These are phyloP conservation scores for Thumatha senex DNA, from an alignment of 2,888 invertebrate genomes.

Conservation along the genomic window DNA sequence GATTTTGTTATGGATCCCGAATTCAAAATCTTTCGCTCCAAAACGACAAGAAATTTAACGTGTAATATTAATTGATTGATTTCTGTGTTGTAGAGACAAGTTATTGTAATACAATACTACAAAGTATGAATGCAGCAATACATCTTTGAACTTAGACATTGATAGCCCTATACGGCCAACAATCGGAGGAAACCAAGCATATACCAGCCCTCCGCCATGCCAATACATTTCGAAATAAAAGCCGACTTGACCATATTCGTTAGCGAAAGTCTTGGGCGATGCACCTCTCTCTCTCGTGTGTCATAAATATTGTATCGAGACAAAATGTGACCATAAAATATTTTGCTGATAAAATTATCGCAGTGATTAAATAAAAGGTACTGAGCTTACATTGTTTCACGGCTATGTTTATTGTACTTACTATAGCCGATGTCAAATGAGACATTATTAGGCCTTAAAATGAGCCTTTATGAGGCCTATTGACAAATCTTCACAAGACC, in stretches of 20 bases:
- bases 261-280: conserved; percentile 64
- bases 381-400: conserved; percentile 16
- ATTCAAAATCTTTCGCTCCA: no score
- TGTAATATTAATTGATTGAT: no score
- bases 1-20: no score
- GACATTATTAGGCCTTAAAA: no score
- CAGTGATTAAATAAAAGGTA: conserved; percentile 15
- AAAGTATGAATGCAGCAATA: conserved; percentile 7
- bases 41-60: no score
- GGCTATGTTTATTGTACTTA: no score
- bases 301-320: conserved; percentile 56
- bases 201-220: conserved; percentile 35
- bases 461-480: no score
- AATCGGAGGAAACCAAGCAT: conserved; percentile 35
- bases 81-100: no score
- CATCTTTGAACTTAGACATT: conserved; percentile 29
- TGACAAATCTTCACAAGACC: no score
- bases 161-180: conserved; percentile 29
- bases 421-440: no score
- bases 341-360: conserved; percentile 21
- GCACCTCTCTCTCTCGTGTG: conserved; percentile 57
- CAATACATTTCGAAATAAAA: conserved; percentile 54
- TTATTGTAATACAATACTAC: no score
- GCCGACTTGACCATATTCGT: conserved; percentile 63
- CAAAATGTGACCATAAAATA: conserved; percentile 40